Evolutionary conservation across 1,140 invertebrate species (phyloP), one percentile per base, ranked within the genome.

Genomic region (Pararge aegeria): DNA sequence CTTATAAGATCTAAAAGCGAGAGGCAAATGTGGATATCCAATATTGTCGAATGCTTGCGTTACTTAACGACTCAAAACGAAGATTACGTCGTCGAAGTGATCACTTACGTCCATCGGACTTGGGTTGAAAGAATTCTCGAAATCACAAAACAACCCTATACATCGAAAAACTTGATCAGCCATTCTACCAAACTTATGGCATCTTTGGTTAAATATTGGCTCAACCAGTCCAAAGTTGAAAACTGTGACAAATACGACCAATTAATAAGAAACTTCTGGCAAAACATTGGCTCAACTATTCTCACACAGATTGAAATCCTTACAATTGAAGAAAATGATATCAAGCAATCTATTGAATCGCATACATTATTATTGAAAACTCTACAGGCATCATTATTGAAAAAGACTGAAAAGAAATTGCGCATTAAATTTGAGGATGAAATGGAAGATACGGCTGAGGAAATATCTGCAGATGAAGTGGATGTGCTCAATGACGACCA

Each of bases 181-280:
- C 44, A 64, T 42, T 78, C 81, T 4, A 75, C 66, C 9, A 52
- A 42, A 5, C 62, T 55, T 19, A 83, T 83, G 79, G 61, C 68
- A 0, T 42, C 65, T 0, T 37, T 82, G 5, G 15, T 75, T 30
- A 77, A 75, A 51, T 76, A 68, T 55, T 86, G 83, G 83, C 72
- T 83, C 42, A 66, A 70, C 53, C 68, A 73, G 18, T 61, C 62
- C n/a, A 65, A 75, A 52, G 48, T 13, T 0, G 48, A 52, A 10
- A 61, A 66, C 27, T 54, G 42, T 7, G 70, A 80, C 0, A 73
- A 70, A 50, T 83, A 67, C 55, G 80, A 81, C 15, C 78, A 78
- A 21, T 50, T 87, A 1, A 40, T 75, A 0, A 63, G 78, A 48
- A 79, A 80, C 46, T 80, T 74, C 52, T 87, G 83, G 83, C 76